A percentile compares a stretch with the other conserved stretches of the same genome.
Evolutionary conservation across 1,140 invertebrate species (phyloP).

Genomic region (Orius insidiosus): DNA sequence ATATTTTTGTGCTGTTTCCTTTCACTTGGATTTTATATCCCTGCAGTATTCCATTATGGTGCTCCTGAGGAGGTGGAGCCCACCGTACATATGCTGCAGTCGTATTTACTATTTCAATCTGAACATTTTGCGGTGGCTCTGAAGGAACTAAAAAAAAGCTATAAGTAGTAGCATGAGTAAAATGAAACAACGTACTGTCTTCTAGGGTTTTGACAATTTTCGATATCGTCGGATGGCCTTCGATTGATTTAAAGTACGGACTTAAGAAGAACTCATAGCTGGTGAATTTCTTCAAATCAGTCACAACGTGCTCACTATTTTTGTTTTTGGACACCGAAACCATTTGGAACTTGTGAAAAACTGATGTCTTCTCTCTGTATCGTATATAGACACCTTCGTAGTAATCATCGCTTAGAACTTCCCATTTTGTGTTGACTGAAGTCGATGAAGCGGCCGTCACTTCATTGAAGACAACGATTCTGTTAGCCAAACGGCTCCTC

Average conservation of each 20-base stretch:
- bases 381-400: conserved; percentile 87
- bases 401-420: conserved; percentile 37
- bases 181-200: conserved; percentile 33
- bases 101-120: conserved; percentile 65
- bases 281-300: conserved; percentile 59
- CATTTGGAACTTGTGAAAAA: conserved; percentile 42
- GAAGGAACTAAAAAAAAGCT: conserved; percentile 41
- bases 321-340: conserved; percentile 45
- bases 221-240: conserved; percentile 63
- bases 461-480: conserved; percentile 60
- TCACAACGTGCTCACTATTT: conserved; percentile 43
- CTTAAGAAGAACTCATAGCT: conserved; percentile 75
- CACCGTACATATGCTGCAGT: conserved; percentile 62
- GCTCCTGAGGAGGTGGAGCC: conserved; percentile 56
- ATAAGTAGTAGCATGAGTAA: too few relatives aligned
- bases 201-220: conserved; percentile 47
- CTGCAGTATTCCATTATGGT: conserved; percentile 62
- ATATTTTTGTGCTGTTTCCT: conserved; percentile 38
- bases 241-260: conserved; percentile 64
- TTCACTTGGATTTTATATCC: conserved; percentile 65
- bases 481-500: conserved; percentile 53
- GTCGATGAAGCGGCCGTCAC: conserved; percentile 61
- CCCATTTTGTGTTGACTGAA: conserved; percentile 66
- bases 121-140: conserved; percentile 62
- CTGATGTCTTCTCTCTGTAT: conserved; percentile 57